A percentile compares a stretch with the other conserved stretches of the same genome.
Evolutionary conservation across 2,113 vertebrate genomes (phyloP).

Genomic region (Nannospalax galili): DNA sequence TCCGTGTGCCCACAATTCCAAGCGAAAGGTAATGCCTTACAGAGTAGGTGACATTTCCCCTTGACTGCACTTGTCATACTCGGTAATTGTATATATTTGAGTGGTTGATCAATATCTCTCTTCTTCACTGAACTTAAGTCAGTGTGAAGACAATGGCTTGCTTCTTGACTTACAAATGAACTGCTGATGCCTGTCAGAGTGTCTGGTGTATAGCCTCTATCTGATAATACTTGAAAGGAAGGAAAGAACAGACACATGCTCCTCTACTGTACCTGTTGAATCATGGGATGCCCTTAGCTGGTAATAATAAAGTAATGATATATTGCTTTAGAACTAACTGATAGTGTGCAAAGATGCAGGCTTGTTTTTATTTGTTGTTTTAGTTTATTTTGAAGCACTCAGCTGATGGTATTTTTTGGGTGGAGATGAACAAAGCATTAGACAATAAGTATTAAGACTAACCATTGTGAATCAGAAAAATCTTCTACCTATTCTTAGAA

Average conservation of each 20-base stretch:
- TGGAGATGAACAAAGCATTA: neutral
- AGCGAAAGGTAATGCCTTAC: neutral
- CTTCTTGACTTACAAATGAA: neutral
- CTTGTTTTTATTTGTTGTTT: neutral
- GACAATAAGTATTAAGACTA: neutral
- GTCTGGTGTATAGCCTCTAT: neutral
- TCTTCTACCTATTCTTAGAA: neutral
- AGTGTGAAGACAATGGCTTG: neutral
- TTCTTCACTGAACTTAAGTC: conserved; percentile 16
- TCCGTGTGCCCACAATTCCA: neutral
- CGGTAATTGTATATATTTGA: neutral
- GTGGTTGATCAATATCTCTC: neutral
- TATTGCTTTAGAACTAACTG: neutral
- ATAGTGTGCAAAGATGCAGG: neutral
- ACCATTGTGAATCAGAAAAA: neutral
- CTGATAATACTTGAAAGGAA: neutral
- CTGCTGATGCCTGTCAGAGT: neutral
- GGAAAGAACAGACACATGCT: neutral
- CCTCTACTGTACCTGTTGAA: neutral
- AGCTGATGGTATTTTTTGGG: neutral
- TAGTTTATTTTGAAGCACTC: conserved; percentile 28
- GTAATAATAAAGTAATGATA: neutral
- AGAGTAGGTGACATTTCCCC: neutral
- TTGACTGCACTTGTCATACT: neutral
- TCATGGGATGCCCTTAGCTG: neutral